Evolutionary conservation across 1,140 invertebrate species (phyloP), one percentile per base, ranked within the genome.

Genomic region (Daktulosphaira vitifoliae): DNA sequence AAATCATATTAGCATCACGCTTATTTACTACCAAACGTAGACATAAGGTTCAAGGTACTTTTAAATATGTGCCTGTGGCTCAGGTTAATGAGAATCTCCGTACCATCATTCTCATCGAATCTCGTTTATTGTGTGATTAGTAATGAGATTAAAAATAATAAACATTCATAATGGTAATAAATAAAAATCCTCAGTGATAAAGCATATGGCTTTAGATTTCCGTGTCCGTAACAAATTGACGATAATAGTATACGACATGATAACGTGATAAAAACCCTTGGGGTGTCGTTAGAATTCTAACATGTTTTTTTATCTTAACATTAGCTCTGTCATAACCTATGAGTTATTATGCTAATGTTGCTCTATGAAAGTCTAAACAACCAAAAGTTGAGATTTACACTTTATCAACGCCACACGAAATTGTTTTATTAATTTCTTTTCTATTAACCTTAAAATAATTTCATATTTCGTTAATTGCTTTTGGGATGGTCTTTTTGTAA

Each of bases 211-310:
- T 53, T 44, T 22, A 18, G 22, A 44, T 56, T 56, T 59, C 23
- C 38, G 39, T 29, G 54, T 26, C 54, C 39, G 39, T 42, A 59
- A 59, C 54, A 44, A 59, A 59, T 59, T 38, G 39, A 11, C 39
- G 39, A 11, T 42, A 42, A 42, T 42, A 11, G n/a, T 16, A 42
- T 33, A 33, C 29, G 29, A 11, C 29, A 6, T 33, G 11, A 6
- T 5, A 5, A 6, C 29, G 29, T 33, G 29, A 6, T 6, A 33
- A 52, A 52, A 7, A 16, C 50, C 50, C 50, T 18, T 18, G 7
- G 26, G 50, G 29, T 25, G 23, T 52, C 26, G 7, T 15, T 25
- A 25, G 16, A 15, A 50, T 25, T 50, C 26, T n/a, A 15, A 15
- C 48, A n/a, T n/a, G n/a, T 33, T 33, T 33, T 33, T 33, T 33